Evolutionary conservation across 30 jellyfish, hydroid and myxozoan species (phyloP), one percentile per base, ranked within the genome.

Genomic region (Turritopsis rubra): DNA sequence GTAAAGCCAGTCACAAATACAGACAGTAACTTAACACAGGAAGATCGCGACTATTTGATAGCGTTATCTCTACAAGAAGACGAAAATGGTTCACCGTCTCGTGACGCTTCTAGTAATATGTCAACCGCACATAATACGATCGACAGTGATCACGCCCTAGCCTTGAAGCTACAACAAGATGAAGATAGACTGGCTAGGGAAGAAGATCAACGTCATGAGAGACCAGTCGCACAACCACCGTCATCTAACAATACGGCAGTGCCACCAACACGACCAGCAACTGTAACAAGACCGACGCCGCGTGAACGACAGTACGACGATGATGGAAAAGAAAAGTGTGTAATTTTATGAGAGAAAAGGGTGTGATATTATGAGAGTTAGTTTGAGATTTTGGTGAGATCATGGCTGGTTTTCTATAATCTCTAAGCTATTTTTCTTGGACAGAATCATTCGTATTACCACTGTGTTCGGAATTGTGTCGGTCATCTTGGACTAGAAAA

Each of bases 61-160:
- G 99, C 99, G 70, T 83, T 89, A 29, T 81, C 95, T 22, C 29
- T 94, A 28, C 96, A 86, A 78, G 73, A 85, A 26, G 83, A 85
- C 17, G 99, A 94, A 26, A 88, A 84, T 24, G 71, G 79, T 27
- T 81, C 65, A 8, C 81, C 79, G 0, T 52, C 94, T 70, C 19
- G 84, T n/a, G 83, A 18, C 54, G 54, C 72, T 23, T 28, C 71
- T 26, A 26, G 53, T 13, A 1, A 30, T 21, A 22, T 71, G 29
- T 79, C 88, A 84, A 54, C 28, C 41, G 89, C 66, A 22, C 96
- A 92, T 52, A 87, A 83, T 25, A 86, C 87, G 1, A 52, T 73
- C 20, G 99, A 94, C 85, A 78, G 66, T 54, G 96, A 87, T 74
- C 96, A 79, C 66, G 92, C 85, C 66, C 86, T 94, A 1, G 99